phyloP scores from a whole-genome alignment of 2,797 vertebrate species.

The Balearica regulorum region DNA sequence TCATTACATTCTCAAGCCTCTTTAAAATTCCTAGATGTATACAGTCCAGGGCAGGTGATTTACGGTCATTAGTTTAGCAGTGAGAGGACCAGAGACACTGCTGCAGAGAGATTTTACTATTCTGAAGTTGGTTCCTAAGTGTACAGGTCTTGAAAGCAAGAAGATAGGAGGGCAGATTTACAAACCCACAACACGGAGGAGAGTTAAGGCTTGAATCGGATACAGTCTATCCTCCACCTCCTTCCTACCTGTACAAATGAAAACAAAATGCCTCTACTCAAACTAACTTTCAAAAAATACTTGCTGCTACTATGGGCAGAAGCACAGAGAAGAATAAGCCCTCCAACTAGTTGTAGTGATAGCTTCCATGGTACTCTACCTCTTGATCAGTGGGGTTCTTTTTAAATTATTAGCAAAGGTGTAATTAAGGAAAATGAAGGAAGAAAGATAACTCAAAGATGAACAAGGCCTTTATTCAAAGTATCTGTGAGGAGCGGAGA shows the following conservation, averaged over 20 bases:
- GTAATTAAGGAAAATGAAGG: background rate
- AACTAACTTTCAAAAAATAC: background rate
- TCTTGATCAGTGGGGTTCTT: background rate
- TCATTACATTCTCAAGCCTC: background rate
- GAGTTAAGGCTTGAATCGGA: background rate
- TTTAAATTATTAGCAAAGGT: background rate
- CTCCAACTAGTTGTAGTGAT: background rate
- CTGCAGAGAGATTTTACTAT: background rate
- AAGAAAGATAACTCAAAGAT: background rate
- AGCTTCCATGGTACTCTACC: background rate
- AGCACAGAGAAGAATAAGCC: background rate
- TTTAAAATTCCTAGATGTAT: conserved; percentile 31
- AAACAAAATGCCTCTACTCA: background rate
- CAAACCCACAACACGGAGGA: background rate
- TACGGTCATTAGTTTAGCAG: background rate
- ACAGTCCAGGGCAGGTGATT: background rate
- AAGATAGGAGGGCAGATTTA: background rate
- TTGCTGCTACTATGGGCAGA: background rate
- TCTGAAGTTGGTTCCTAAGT: background rate
- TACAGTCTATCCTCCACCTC: background rate
- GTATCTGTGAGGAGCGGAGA: background rate
- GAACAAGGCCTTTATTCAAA: background rate
- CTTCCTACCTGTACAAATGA: background rate
- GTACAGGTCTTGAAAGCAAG: background rate
- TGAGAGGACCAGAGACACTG: background rate